Percentiles rank a stretch among this genome's conserved stretches.
Conservation (phyloP, 1,140 invertebrate genomes). For the Drosophila lowei region DNA sequence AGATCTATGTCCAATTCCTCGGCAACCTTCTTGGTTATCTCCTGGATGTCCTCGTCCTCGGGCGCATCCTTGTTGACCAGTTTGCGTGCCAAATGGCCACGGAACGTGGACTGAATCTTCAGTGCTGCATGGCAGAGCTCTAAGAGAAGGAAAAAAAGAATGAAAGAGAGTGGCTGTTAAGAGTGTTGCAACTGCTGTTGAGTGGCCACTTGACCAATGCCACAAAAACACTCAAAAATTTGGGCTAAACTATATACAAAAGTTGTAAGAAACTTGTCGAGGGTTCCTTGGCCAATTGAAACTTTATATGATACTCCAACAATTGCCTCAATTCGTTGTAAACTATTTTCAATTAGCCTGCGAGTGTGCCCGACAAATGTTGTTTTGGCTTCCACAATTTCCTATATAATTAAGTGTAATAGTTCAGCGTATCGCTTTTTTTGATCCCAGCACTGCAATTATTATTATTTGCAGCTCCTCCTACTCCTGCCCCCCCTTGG, state of each 20-base stretch:
- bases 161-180: slow-evolving; percentile 21
- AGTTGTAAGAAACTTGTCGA: slow-evolving; percentile 15
- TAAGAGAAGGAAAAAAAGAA: slow-evolving; percentile 78
- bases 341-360: slow-evolving; percentile 62
- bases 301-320: slow-evolving; percentile 51
- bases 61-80: slow-evolving; percentile 84
- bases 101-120: slow-evolving; percentile 96
- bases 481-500: too few species aligned
- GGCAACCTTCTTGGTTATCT: slow-evolving; percentile 83
- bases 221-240: slow-evolving; percentile 18
- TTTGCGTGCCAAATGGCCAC: slow-evolving; percentile 94
- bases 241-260: not conserved
- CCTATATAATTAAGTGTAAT: slow-evolving; percentile 10
- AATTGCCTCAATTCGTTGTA: slow-evolving; percentile 30
- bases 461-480: slow-evolving; percentile 5
- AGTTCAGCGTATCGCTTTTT: not conserved
- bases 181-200: slow-evolving; percentile 35
- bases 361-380: not conserved
- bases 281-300: slow-evolving; percentile 39
- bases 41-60: slow-evolving; percentile 83
- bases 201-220: too few species aligned
- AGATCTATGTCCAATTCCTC: slow-evolving; percentile 92
- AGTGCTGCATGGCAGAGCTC: slow-evolving; percentile 94
- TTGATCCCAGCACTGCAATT: not conserved
- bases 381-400: not conserved